phyloP scores from a whole-genome alignment of 1,140 invertebrate genomes.

The Holotrichia oblita region DNA sequence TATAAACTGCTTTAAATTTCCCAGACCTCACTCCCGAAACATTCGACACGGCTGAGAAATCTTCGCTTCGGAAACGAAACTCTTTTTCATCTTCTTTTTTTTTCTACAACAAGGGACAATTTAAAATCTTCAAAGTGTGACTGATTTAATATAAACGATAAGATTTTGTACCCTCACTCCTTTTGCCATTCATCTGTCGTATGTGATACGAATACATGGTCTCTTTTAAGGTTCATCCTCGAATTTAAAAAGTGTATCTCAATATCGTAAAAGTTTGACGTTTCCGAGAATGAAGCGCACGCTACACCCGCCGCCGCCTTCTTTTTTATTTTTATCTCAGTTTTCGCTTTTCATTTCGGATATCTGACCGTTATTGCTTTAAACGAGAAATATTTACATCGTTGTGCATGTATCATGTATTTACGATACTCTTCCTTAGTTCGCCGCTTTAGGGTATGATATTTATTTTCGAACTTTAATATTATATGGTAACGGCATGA shows the following conservation, averaged over 20 bases:
- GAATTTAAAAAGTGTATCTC: slow-evolving; percentile 17
- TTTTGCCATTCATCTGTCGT: neutral
- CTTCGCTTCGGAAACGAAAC: neutral
- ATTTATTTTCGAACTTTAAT: slow-evolving; percentile 10
- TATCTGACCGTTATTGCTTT: slow-evolving; percentile 16
- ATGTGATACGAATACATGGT: neutral
- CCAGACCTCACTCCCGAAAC: neutral
- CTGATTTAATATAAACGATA: slow-evolving; percentile 21
- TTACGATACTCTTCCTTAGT: neutral
- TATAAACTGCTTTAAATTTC: slow-evolving; percentile 3
- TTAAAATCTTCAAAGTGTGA: slow-evolving; percentile 9
- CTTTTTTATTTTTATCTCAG: slow-evolving; percentile 1
- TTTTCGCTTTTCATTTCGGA: neutral
- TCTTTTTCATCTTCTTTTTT: neutral
- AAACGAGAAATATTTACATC: slow-evolving; percentile 15
- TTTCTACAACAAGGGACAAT: slow-evolving; percentile 2
- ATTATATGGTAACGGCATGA: neutral
- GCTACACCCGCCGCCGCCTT: neutral
- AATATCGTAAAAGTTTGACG: slow-evolving; percentile 13
- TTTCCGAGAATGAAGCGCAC: too few species aligned
- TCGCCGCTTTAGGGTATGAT: neutral
- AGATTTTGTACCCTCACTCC: neutral
- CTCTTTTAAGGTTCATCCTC: slow-evolving; percentile 2
- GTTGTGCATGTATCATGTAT: neutral
- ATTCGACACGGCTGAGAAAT: neutral